phyloP scores from a whole-genome alignment of 2,113 vertebrate species.

The Bostrychus sinensis region DNA sequence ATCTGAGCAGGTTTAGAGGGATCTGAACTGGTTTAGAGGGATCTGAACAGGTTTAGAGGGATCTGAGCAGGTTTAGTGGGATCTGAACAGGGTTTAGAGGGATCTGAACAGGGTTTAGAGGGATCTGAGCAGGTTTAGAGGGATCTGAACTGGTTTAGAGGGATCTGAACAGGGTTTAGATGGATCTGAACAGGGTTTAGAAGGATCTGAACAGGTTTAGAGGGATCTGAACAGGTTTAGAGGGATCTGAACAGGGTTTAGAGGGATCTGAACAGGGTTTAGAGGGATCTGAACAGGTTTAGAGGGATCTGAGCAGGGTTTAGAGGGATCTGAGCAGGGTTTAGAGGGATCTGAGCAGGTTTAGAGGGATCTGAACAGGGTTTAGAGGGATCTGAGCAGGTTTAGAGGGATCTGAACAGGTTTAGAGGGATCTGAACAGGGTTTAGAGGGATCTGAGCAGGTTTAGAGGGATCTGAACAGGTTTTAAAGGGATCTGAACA shows the following conservation, averaged over 20 bases:
- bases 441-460: background rate
- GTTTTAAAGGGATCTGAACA: background rate
- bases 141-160: no score
- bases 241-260: no score
- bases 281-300: background rate
- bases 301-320: background rate
- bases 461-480: no score
- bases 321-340: background rate
- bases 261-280: no score
- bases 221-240: background rate
- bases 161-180: background rate
- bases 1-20: constrained; percentile 42
- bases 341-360: no score
- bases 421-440: background rate
- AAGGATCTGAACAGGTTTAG: background rate
- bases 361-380: no score
- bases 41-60: background rate
- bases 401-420: background rate
- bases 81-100: background rate
- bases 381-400: no score
- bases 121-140: background rate
- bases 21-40: no score
- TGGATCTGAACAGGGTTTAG: background rate
- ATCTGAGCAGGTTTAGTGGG: background rate
- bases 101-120: no score